Evolutionary conservation across 2,797 vertebrate genomes (phyloP), one percentile per base, ranked within the genome.

Genomic region (Parambassis ranga): DNA sequence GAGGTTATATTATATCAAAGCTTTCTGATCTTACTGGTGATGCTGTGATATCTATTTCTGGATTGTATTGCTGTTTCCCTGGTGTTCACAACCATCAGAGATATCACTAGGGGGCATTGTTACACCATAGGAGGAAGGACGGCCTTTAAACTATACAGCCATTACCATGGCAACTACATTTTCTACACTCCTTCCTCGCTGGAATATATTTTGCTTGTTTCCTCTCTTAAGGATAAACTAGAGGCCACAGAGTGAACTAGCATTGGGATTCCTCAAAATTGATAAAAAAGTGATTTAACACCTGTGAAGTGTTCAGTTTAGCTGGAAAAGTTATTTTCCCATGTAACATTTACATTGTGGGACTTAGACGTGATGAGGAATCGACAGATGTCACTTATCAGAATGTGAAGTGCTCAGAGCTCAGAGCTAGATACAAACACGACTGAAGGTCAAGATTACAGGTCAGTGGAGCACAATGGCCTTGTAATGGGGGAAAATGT

Each of bases 91-190:
- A 51, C 55, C 48, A 76, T 58, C 31, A 52, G 28, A 44, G 33
- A 65, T 71, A 76, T 87, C 90, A 90, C 89, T 90, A 91, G 90
- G 79, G 88, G 90, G 90, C 90, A 90, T 87, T 56, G 77, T 90
- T 86, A 84, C 71, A 90, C 87, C 59, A 65, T 83, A 71, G 41
- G 80, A 87, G 66, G 65, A 62, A 38, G 36, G 41, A 61, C 59
- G 14, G 9, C 31, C 42, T 64, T 59, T 67, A 42, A 78, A 80
- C 73, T 64, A 55, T 74, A 72, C 55, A 79, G 77, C 32, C 30
- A 77, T 87, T 75, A 64, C 83, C 68, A 89, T 87, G 75, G 84
- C 70, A 88, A 87, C 86, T 35, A n/a, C 27, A 65, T 68, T 57
- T 65, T 41, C 41, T 6, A 13, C n/a, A 53, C 44, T 36, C 7